phyloP scores from a whole-genome alignment of 2,888 invertebrate species.

The Volucella inanis region DNA sequence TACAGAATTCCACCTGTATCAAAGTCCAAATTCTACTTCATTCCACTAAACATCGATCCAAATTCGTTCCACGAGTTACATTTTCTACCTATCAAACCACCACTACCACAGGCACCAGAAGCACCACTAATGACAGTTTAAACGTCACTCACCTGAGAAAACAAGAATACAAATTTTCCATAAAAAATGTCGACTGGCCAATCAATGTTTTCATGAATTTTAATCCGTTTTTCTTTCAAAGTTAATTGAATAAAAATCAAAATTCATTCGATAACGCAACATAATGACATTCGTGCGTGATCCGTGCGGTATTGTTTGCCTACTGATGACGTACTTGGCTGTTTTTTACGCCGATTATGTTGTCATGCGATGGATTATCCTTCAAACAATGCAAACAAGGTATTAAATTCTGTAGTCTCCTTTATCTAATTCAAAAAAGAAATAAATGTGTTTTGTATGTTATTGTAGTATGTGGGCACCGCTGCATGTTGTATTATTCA shows the following conservation, averaged over 20 bases:
- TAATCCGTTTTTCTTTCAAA: slow-evolving; percentile 38
- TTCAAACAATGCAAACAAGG: slow-evolving; percentile 92
- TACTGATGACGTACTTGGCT: slow-evolving; percentile 90
- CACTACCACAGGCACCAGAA: neutral
- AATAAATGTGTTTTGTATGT: neutral
- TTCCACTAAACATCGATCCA: slow-evolving; percentile 61
- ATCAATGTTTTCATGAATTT: slow-evolving; percentile 71
- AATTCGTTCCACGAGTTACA: neutral
- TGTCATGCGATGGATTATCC: slow-evolving; percentile 91
- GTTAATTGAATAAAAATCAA: slow-evolving; percentile 46
- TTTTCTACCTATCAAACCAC: slow-evolving; percentile 19
- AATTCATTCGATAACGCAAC: slow-evolving; percentile 59
- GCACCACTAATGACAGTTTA: slow-evolving; percentile 59
- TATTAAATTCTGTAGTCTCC: slow-evolving; percentile 79
- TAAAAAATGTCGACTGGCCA: slow-evolving; percentile 67
- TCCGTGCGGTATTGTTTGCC: slow-evolving; percentile 93
- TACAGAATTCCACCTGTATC: slow-evolving; percentile 26
- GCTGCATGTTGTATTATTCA: slow-evolving; percentile 91
- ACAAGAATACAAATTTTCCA: slow-evolving; percentile 67
- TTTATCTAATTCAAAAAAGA: neutral
- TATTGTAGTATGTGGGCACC: slow-evolving; percentile 90
- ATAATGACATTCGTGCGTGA: slow-evolving; percentile 88
- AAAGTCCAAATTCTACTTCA: neutral
- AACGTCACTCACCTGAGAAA: slow-evolving; percentile 66
- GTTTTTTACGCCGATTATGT: slow-evolving; percentile 95